Evolutionary conservation across 2,113 vertebrate genomes (phyloP).

Genomic region (Tautogolabrus adspersus): DNA sequence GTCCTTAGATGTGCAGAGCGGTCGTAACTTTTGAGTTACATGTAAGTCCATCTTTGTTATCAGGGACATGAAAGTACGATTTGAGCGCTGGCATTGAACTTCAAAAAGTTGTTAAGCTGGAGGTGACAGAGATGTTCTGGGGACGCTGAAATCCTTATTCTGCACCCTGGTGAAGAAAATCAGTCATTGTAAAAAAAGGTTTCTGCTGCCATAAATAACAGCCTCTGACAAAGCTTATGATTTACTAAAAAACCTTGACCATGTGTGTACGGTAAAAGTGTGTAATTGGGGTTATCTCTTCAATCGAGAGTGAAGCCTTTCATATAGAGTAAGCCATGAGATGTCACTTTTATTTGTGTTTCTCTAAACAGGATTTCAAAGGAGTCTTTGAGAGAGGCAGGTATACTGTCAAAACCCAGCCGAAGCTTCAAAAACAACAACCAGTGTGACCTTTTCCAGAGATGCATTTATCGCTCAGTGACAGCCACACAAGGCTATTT

Average conservation of each 20-base stretch:
- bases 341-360: slow-evolving; percentile 26
- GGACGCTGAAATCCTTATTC: too few species aligned
- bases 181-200: too few species aligned
- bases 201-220: neutral
- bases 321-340: neutral
- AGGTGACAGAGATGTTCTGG: neutral
- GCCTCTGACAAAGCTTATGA: neutral
- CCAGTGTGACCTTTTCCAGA: slow-evolving; percentile 50
- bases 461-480: slow-evolving; percentile 40
- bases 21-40: neutral
- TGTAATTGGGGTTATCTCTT: slow-evolving; percentile 11
- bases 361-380: slow-evolving; percentile 26
- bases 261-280: slow-evolving; percentile 16
- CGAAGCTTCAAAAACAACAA: slow-evolving; percentile 35
- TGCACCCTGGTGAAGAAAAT: too few species aligned
- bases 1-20: neutral
- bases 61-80: neutral
- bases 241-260: slow-evolving; percentile 3
- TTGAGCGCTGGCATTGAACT: neutral
- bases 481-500: slow-evolving; percentile 29
- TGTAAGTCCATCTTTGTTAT: neutral
- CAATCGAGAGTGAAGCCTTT: slow-evolving; percentile 10
- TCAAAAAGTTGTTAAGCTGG: neutral
- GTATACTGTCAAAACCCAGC: slow-evolving; percentile 17
- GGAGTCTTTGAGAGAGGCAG: slow-evolving; percentile 19